A percentile compares a stretch with the other conserved stretches of the same genome.
These are phyloP conservation scores for Ficedula albicollis DNA, from an alignment of 2,797 vertebrate genomes.

Conservation along the genomic window DNA sequence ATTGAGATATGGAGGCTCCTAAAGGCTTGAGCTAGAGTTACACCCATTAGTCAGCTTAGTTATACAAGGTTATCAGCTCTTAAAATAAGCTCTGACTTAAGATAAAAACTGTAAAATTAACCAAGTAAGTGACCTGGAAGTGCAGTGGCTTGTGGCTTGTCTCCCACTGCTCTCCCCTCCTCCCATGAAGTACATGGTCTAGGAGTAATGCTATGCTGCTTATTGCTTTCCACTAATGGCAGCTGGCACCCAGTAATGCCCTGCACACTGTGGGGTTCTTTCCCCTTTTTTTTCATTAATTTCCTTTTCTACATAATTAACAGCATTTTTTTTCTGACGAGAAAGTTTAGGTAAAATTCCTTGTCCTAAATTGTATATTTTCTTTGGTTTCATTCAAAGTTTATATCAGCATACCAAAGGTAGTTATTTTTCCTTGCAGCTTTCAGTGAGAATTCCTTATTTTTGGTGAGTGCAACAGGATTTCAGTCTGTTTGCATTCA, in stretches of 20 bases:
- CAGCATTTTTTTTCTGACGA: background rate
- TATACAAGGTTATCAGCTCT: background rate
- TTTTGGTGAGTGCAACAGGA: background rate
- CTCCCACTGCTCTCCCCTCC: background rate
- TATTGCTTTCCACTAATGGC: background rate
- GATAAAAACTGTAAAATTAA: background rate
- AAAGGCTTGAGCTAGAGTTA: background rate
- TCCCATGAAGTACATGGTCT: background rate
- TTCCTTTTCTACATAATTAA: background rate
- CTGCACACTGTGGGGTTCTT: background rate
- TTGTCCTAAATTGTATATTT: background rate
- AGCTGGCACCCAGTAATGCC: background rate
- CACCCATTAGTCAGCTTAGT: background rate
- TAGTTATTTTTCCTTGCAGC: background rate
- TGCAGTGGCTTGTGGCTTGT: background rate
- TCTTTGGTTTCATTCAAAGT: background rate
- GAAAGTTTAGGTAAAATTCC: background rate
- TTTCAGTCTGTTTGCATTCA: background rate
- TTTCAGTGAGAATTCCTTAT: background rate
- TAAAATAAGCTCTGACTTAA: rapidly evolving
- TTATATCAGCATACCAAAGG: background rate
- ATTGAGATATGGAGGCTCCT: background rate
- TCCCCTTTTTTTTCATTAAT: background rate
- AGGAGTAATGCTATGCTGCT: background rate
- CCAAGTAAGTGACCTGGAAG: background rate